Evolutionary conservation across 2,888 invertebrate genomes (phyloP), one percentile per base, ranked within the genome.

Genomic region (Drosophila borealis): DNA sequence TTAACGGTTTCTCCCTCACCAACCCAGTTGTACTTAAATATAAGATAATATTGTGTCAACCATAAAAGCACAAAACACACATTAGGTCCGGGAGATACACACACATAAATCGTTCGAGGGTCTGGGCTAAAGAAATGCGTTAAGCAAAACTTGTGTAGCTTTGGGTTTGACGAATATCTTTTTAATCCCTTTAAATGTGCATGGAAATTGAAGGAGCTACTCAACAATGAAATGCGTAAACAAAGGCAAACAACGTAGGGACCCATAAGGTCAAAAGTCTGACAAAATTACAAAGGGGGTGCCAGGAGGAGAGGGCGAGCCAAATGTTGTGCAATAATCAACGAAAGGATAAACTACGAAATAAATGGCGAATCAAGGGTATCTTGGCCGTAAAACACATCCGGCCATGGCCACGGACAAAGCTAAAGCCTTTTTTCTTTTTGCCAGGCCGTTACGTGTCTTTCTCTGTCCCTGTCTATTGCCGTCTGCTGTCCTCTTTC

Each of bases 181-280:
- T 89, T 84, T 89, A 87, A 87, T 87, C 87, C 89, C 72, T 87
- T 89, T 73, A 89, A 89, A 87, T 89, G 90, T 72, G 74, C 68
- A 80, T 74, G 75, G 63, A 86, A 78, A 83, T 89, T 88, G 87
- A 74, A 66, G 60, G 65, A 70, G 62, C 44, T 62, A 54, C 56
- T 53, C 62, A 81, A 72, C 78, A 81, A 78, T 70, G 57, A 78
- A 78, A 83, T 81, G 66, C 80, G 70, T 75, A 89, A 85, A 79
- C 74, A 85, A 89, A 78, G 48, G 73, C 82, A 81, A 74, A 45
- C 74, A 70, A 56, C 50, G 62, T 21, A 36, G 54, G 73, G 49
- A 61, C 70, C 63, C 68, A 66, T 80, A 81, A 85, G 89, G 85
- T 85, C 89, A 89, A 71, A 82, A 73, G 86, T 74, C 86, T 56